These are phyloP conservation scores for Furnarius figulus DNA, from an alignment of 2,113 vertebrate genomes.

Conservation along the genomic window DNA sequence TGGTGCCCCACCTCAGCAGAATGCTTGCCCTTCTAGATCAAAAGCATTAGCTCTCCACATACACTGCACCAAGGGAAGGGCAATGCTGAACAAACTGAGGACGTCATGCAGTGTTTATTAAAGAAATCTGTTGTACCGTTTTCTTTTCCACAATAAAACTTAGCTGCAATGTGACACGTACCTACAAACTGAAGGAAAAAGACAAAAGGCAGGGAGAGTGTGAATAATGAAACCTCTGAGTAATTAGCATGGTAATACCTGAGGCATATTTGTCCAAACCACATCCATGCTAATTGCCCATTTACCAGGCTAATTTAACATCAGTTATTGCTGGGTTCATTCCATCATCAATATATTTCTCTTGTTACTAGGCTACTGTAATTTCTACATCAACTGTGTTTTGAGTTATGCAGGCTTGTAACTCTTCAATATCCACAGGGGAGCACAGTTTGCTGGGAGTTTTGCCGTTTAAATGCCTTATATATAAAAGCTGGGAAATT, in stretches of 20 bases:
- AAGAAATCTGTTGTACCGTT: neutral
- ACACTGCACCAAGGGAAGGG: neutral
- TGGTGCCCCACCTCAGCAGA: neutral
- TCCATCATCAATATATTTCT: conserved; percentile 21
- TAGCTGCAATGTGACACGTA: neutral
- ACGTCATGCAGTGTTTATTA: neutral
- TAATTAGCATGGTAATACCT: conserved; percentile 55
- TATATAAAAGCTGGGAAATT: neutral
- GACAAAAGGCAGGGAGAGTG: neutral
- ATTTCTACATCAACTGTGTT: conserved; percentile 24
- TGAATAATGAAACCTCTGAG: conserved; percentile 7
- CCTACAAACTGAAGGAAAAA: neutral
- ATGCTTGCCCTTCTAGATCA: neutral
- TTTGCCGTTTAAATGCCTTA: neutral
- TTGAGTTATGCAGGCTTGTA: conserved; percentile 4
- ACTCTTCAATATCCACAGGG: neutral
- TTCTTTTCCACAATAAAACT: neutral
- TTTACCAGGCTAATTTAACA: conserved; percentile 44
- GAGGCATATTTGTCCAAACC: conserved; percentile 15
- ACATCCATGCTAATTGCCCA: conserved; percentile 10
- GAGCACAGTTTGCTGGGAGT: neutral
- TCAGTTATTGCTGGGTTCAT: conserved; percentile 49
- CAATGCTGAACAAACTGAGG: neutral
- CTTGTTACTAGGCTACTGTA: conserved; percentile 42
- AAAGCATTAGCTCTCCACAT: neutral